phyloP scores from a whole-genome alignment of 2,113 vertebrate species.

The Pachycephala philippinensis region DNA sequence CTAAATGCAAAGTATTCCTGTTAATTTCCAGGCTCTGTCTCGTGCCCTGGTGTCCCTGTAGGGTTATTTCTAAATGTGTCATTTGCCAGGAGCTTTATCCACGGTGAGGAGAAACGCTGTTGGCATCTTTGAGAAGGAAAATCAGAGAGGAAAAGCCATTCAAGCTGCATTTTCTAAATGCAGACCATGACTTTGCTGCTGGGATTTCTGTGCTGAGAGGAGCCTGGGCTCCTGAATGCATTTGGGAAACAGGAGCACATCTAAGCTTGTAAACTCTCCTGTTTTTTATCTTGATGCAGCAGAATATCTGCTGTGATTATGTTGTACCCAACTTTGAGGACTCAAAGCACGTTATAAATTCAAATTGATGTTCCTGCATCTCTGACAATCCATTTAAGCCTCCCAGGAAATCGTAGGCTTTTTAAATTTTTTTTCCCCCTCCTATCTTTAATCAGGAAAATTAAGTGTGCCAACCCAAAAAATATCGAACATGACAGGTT shows the following conservation, averaged over 20 bases:
- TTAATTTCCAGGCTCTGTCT: neutral
- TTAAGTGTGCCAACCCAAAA: neutral
- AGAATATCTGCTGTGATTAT: conserved; percentile 6
- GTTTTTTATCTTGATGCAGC: conserved; percentile 13
- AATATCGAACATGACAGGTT: neutral
- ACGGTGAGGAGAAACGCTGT: neutral
- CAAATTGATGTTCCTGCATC: neutral
- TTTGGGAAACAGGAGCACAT: neutral
- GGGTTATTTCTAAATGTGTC: neutral
- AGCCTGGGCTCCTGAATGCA: neutral
- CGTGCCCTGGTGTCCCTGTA: neutral
- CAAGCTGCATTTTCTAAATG: neutral
- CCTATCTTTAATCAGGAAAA: neutral
- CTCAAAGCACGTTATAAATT: neutral
- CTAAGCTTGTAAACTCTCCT: neutral
- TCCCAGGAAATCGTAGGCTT: neutral
- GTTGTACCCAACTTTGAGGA: neutral
- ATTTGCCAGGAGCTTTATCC: neutral
- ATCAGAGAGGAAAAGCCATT: neutral
- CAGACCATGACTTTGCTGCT: neutral
- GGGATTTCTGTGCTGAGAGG: neutral
- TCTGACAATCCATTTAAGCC: conserved; percentile 12
- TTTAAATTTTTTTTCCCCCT: neutral
- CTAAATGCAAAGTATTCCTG: neutral
- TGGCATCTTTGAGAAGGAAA: neutral